Base-by-base conservation (phyloP, 2,797 vertebrate species). In the Pristis pectinata region DNA sequence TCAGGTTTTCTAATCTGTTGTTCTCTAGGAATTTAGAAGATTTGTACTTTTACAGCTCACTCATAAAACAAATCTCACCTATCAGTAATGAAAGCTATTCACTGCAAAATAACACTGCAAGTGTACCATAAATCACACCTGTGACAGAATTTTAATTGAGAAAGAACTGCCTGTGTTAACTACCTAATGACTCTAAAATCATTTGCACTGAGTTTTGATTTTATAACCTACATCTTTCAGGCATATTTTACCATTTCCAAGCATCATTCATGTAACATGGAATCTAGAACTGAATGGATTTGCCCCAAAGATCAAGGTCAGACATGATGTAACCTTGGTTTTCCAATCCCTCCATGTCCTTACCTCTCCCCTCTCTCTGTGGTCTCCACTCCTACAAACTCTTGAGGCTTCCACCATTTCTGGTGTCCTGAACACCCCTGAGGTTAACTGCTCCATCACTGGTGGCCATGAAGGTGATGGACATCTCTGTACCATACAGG, bases 71-170 rank as follows among this genome's bases (percentile, higher is more conserved):
- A 91, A 89, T 89, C 56, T 61, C 34, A 61, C 30, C 34, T 7
- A 37, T 37, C 61, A 19, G 19, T n/a, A 91, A 22, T 91, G 59
- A 91, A 91, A 91, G 87, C 87, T 19, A 19, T 85, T 64, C 59
- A 61, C 19, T 91, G n/a, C 34, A 37, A 91, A 91, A 91, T 37
- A 91, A 64, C 17, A 64, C 56, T 9, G n/a, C 34, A 37, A 37
- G 64, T 91, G n/a, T 91, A 64, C 61, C 59, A 64, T 91, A 64
- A 91, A 37, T 91, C 87, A 91, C 56, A 61, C 34, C 59, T n/a
- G 30, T 61, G 85, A 89, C 30, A 89, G 34, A 17, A 22, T 64
- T 89, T 64, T 91, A 91, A 91, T 91, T 61, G 19, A 64, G 17
- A 89, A 41, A 37, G 59, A 64, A 64, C 17, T 37, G 59, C 15